Percentiles rank a stretch among this genome's conserved stretches.
phyloP scores from a whole-genome alignment of 2,113 vertebrate species.

The Macrotus californicus region DNA sequence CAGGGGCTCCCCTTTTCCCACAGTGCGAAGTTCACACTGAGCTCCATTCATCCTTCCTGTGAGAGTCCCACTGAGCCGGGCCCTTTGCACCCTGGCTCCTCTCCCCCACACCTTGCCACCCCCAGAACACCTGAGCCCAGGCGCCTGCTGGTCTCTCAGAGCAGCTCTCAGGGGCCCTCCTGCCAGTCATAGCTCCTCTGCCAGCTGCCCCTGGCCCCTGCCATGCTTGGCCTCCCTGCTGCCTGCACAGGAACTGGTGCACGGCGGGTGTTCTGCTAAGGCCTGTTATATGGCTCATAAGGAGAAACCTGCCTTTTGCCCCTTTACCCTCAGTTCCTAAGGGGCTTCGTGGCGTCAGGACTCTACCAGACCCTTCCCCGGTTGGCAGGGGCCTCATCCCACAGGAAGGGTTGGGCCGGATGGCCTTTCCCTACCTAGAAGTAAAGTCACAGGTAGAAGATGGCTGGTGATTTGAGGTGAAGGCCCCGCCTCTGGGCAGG shows the following conservation, averaged over 20 bases:
- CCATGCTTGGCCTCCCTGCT: accelerated
- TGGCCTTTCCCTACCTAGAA: not conserved
- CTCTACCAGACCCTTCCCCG: not conserved
- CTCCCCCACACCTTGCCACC: not conserved
- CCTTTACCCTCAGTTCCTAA: not conserved
- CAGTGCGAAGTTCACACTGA: not conserved
- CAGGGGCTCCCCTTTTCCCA: no score
- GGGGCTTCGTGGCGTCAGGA: not conserved
- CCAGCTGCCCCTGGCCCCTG: not conserved
- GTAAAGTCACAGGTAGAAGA: not conserved
- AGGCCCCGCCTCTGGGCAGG: not conserved
- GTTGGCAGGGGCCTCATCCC: not conserved
- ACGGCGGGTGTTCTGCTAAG: not conserved
- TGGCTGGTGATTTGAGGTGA: not conserved
- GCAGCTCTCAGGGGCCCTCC: not conserved
- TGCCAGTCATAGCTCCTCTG: not conserved
- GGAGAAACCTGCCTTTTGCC: not conserved
- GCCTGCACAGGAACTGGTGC: not conserved
- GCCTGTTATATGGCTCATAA: not conserved
- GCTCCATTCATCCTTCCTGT: accelerated
- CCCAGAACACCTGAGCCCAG: not conserved
- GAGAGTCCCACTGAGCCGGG: not conserved
- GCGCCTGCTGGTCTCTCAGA: not conserved
- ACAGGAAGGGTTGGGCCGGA: not conserved
- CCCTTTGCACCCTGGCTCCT: not conserved